Conservation (phyloP, 2,888 invertebrate genomes). For the Sesia bembeciformis region DNA sequence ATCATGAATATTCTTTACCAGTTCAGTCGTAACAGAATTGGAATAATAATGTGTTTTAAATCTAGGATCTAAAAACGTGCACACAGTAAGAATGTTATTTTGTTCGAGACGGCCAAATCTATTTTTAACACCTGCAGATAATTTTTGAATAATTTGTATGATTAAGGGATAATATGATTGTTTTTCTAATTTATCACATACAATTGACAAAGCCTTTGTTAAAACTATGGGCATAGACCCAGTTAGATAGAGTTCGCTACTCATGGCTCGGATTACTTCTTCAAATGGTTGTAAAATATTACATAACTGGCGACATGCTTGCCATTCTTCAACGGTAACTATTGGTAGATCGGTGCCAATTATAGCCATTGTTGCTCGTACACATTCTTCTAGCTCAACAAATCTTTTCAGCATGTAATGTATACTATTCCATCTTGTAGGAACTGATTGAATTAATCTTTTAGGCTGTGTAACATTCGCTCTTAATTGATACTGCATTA, state of each 20-base stretch:
- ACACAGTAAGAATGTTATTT: not conserved
- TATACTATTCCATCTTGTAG: slow-evolving; percentile 22
- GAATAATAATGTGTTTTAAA: not conserved
- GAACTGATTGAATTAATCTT: too few relatives aligned
- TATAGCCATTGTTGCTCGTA: slow-evolving; percentile 10
- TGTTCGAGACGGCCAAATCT: not conserved
- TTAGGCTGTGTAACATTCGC: too few relatives aligned
- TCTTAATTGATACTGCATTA: too few relatives aligned
- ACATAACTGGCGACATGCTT: slow-evolving; percentile 5
- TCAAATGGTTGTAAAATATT: not conserved
- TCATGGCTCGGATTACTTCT: not conserved
- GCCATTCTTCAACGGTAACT: slow-evolving; percentile 14
- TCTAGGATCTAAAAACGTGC: not conserved
- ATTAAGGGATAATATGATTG: not conserved
- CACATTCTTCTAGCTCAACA: slow-evolving; percentile 13
- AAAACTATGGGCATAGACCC: slow-evolving; percentile 12
- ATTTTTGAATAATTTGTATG: not conserved
- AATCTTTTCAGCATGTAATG: slow-evolving; percentile 16
- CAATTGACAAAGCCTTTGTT: slow-evolving; percentile 9
- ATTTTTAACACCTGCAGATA: not conserved
- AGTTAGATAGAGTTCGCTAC: slow-evolving; percentile 13
- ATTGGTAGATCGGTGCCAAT: slow-evolving; percentile 7
- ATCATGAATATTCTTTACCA: not conserved
- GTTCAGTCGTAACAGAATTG: not conserved
- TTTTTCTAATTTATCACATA: not conserved